Base-by-base conservation (phyloP, 2,888 invertebrate genomes). In the Epinotia brunnichana region DNA sequence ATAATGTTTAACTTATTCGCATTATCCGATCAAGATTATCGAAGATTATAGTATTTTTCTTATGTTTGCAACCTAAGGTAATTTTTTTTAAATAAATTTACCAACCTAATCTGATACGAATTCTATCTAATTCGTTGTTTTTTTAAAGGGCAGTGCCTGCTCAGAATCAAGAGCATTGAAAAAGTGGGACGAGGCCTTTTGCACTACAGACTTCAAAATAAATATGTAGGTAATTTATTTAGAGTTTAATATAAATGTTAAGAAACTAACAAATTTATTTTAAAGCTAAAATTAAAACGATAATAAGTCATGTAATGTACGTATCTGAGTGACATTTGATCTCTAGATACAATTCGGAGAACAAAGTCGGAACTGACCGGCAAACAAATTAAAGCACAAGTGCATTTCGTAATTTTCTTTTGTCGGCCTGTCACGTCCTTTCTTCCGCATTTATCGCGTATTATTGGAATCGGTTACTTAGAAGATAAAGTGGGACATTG, bases 381-480 rank as follows among this genome's bases (percentile, higher is more conserved):
- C 53, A 54, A 48, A 53, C 39, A 66, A 66, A 66, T 54, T 15
- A 24, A 41, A 66, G 9, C 48, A n/a, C 54, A 54, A 53, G 15
- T 63, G 19, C n/a, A n/a, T 66, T 56, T 41, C 66, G 66, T 5
- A 21, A 66, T 56, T 41, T 56, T 41, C 66, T 66, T 66, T 54
- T 66, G 66, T 56, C 66, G 66, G 66, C n/a, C 39, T 66, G 66
- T 24, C 56, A 41, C 41, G 66, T 56, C 54, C 66, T 56, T 56
- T 66, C 54, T 66, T 56, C 66, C 39, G 19, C 35, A n/a, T n/a
- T 41, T 66, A n/a, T 56, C 54, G 17, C n/a, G 19, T 24, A 29
- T 39, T 66, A 66, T 41, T 41, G 66, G 66, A 66, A 66, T 66
- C 66, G 66, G 66, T 41, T 21, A 41, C 66, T 66, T 66, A 44